Base-by-base conservation (phyloP, 1,140 invertebrate genomes). In the Calosoma granatense region DNA sequence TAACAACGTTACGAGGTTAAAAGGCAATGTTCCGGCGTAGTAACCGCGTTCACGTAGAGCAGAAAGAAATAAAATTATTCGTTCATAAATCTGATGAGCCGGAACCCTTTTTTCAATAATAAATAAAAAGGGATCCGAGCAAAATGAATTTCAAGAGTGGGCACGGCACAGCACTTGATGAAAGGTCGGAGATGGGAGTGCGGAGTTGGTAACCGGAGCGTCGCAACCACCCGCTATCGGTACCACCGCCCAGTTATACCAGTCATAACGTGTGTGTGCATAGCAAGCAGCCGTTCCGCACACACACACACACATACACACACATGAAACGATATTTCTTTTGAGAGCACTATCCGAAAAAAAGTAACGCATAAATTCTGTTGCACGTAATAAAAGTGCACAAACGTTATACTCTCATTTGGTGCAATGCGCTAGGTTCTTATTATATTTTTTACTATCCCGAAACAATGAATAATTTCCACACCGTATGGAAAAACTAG, bases 51-150 rank as follows among this genome's bases (percentile, higher is more conserved):
- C 26, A 17, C 41, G 17, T 17, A 17, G 9, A 47, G 17, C 9
- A 17, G 9, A 47, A 4, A 47, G 17, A 47, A 47, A 60, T 57
- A 58, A 55, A 60, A 60, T 60, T 60, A 60, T 60, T 56, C 54
- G 53, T 55, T 53, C 59, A 60, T 60, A 60, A 61, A 61, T 59
- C 51, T 43, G 51, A 54, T 56, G 54, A 51, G 43, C 21, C 11
- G 51, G 22, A 60, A 54, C 52, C 56, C 51, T 57, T 59, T 60
- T 53, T 53, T 57, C 59, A 57, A 58, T 58, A 57, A 56, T 58
- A 60, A 60, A 60, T 60, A 60, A 60, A 59, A 60, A 60, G 51
- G 9, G 41, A 47, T 9, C 26, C 41, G 9, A 47, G 41, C 41
- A 47, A 47, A 47, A 47, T 47, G 41, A 47, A 47, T 47, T 47